phyloP scores from a whole-genome alignment of 2,888 invertebrate genomes.

The Lagria hirta region DNA sequence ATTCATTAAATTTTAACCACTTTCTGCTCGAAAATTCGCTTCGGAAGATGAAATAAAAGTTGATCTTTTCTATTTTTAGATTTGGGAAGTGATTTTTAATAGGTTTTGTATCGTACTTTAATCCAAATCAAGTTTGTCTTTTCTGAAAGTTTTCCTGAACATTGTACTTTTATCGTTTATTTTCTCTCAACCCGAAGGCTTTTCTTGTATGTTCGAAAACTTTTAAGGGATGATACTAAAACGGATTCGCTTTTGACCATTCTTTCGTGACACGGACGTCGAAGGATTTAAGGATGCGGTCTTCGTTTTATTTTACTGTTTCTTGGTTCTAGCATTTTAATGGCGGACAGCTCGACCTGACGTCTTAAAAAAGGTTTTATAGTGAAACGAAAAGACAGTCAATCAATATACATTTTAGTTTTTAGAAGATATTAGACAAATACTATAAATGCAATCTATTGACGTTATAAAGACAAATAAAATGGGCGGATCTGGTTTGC shows the following conservation, averaged over 20 bases:
- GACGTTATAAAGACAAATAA: too few species aligned
- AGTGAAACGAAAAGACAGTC: too few species aligned
- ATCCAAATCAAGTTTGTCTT: constrained; percentile 49
- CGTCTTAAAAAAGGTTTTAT: too few species aligned
- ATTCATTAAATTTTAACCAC: too few species aligned
- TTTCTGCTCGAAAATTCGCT: too few species aligned
- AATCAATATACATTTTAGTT: too few species aligned
- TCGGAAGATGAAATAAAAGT: constrained; percentile 11
- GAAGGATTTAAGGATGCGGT: constrained; percentile 18
- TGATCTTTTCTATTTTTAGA: constrained; percentile 25
- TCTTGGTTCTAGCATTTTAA: constrained; percentile 16
- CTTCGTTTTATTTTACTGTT: constrained; percentile 14
- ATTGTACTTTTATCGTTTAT: constrained; percentile 39
- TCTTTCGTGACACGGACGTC: constrained; percentile 39
- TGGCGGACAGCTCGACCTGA: too few species aligned
- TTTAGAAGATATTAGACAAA: too few species aligned
- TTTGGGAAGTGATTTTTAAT: constrained; percentile 37
- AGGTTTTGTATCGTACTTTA: constrained; percentile 47
- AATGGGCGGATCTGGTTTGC: too few species aligned
- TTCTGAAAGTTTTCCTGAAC: constrained; percentile 39
- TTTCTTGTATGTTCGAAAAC: constrained; percentile 40
- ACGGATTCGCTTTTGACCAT: constrained; percentile 47
- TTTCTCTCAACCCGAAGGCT: constrained; percentile 36
- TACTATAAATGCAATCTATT: too few species aligned
- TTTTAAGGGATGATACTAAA: constrained; percentile 46